phyloP scores from a whole-genome alignment of 2,888 invertebrate genomes.

The Augiades crinisus region DNA sequence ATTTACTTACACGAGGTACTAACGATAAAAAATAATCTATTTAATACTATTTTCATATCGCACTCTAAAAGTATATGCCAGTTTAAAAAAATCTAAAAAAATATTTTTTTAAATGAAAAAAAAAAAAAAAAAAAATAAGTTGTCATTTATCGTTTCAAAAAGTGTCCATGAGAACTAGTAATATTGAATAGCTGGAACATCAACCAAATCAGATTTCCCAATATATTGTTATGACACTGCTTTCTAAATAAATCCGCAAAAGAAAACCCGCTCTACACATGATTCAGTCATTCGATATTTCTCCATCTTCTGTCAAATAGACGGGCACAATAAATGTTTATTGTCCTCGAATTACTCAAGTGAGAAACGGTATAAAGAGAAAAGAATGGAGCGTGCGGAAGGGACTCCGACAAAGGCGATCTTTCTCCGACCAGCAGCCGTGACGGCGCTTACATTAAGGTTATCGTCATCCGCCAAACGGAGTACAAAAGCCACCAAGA shows the following conservation, averaged over 20 bases:
- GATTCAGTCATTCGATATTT: slow-evolving; percentile 59
- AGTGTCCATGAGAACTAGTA: too few species aligned
- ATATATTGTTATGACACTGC: too few species aligned
- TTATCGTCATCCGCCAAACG: slow-evolving; percentile 79
- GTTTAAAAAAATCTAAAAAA: too few species aligned
- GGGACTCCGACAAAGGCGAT: slow-evolving; percentile 77
- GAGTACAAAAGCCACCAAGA: slow-evolving; percentile 71
- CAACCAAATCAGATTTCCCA: not conserved
- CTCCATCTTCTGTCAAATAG: slow-evolving; percentile 77
- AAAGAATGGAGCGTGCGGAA: slow-evolving; percentile 74
- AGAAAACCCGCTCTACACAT: slow-evolving; percentile 44
- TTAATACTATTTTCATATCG: too few species aligned
- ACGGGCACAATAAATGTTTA: slow-evolving; percentile 79
- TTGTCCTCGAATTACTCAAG: slow-evolving; percentile 79
- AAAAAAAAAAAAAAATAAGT: too few species aligned
- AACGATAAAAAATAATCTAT: too few species aligned
- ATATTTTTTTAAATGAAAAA: too few species aligned
- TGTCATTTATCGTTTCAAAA: too few species aligned
- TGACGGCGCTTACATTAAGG: slow-evolving; percentile 80
- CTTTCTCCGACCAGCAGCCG: slow-evolving; percentile 77
- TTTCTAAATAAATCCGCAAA: not conserved
- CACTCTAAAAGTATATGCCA: too few species aligned
- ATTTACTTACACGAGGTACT: too few species aligned
- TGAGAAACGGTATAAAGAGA: slow-evolving; percentile 77
- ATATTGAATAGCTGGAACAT: not conserved